Conservation (phyloP, 2,797 vertebrate species). For the Eulemur rubriventer region DNA sequence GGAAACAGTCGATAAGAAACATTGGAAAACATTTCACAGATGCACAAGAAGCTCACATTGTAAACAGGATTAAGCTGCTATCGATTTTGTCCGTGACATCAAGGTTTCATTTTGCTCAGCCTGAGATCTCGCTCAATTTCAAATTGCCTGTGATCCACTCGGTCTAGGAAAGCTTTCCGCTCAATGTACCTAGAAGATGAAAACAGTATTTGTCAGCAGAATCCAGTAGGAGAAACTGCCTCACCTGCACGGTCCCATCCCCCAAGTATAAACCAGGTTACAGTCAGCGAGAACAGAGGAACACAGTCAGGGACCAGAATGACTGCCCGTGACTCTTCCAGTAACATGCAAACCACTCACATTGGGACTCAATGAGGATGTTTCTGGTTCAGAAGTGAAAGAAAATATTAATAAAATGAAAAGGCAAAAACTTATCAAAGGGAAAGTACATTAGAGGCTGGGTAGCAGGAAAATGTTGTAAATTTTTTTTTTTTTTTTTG, state of each 20-base stretch:
- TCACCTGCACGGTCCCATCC: accelerated
- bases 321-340: background rate
- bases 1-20: background rate
- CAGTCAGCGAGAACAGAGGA: background rate
- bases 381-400: background rate
- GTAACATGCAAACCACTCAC: background rate
- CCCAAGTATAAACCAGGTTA: accelerated
- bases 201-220: background rate
- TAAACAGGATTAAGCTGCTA: slow-evolving; percentile 44
- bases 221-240: background rate
- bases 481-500: background rate
- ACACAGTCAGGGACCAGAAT: background rate
- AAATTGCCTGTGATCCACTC: slow-evolving; percentile 97
- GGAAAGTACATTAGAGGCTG: background rate
- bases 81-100: slow-evolving; percentile 72
- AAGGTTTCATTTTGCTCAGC: slow-evolving; percentile 94
- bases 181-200: slow-evolving; percentile 93
- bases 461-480: background rate
- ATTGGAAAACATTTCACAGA: slow-evolving; percentile 48
- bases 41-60: slow-evolving; percentile 60
- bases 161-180: slow-evolving; percentile 96
- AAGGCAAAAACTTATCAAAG: background rate
- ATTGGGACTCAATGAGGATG: background rate
- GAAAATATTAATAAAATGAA: background rate
- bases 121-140: slow-evolving; percentile 94